Percentiles rank a stretch among this genome's conserved stretches.
These are phyloP conservation scores for Linepithema humile DNA, from an alignment of 1,140 invertebrate species.

Conservation along the genomic window DNA sequence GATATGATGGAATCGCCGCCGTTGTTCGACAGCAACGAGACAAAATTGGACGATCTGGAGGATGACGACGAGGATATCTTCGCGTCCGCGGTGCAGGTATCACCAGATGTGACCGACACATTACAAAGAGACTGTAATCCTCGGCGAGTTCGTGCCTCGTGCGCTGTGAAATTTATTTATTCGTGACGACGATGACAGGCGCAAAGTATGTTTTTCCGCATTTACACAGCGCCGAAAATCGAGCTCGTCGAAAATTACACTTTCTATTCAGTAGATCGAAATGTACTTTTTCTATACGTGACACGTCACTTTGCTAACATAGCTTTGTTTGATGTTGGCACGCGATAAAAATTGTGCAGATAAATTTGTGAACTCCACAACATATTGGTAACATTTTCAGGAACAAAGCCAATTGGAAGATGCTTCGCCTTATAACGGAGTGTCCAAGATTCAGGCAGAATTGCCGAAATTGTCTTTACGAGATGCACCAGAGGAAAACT, in stretches of 20 bases:
- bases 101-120: not conserved
- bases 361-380: not conserved
- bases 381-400: slow-evolving; percentile 61
- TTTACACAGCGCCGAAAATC: not conserved
- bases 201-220: not conserved
- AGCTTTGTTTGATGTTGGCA: not conserved
- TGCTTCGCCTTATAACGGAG: slow-evolving; percentile 78
- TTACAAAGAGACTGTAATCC: too few species aligned
- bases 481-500: slow-evolving; percentile 79
- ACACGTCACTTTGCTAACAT: not conserved
- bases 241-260: not conserved
- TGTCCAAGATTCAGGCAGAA: slow-evolving; percentile 75
- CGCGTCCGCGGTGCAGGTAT: slow-evolving; percentile 91
- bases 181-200: not conserved
- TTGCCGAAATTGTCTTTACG: slow-evolving; percentile 80
- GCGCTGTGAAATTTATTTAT: not conserved
- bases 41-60: slow-evolving; percentile 87
- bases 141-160: not conserved
- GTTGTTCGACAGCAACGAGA: slow-evolving; percentile 89
- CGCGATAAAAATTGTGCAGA: not conserved
- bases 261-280: not conserved
- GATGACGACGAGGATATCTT: slow-evolving; percentile 92
- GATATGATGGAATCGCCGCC: slow-evolving; percentile 88
- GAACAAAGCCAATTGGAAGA: slow-evolving; percentile 76
- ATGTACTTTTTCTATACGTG: not conserved